Conservation (phyloP, 2,113 vertebrate species). For the Nesogale talazaci region DNA sequence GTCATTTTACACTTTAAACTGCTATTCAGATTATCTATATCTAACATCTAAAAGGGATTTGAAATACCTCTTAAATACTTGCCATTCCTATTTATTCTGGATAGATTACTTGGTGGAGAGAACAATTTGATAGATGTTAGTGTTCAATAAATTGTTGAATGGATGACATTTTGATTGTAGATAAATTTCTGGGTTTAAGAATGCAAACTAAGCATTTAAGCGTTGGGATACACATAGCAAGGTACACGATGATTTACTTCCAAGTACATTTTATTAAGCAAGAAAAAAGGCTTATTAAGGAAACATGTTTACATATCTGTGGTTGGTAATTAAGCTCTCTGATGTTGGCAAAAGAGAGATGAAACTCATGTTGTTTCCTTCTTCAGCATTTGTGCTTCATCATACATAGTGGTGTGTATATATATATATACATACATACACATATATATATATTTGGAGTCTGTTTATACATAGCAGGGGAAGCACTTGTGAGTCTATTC, state of each 20-base stretch:
- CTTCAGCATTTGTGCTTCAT: constrained; percentile 27
- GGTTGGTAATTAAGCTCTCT: constrained; percentile 40
- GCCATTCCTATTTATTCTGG: constrained; percentile 66
- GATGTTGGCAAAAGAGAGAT: not conserved
- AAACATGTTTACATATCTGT: constrained; percentile 40
- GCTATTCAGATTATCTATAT: constrained; percentile 1
- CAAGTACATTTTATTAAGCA: constrained; percentile 23
- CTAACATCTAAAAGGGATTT: constrained; percentile 43
- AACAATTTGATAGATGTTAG: not conserved
- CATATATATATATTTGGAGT: too few relatives aligned
- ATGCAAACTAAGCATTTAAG: constrained; percentile 74
- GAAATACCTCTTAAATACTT: constrained; percentile 20
- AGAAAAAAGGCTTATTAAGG: constrained; percentile 55
- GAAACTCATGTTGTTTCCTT: constrained; percentile 33
- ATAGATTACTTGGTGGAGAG: constrained; percentile 53
- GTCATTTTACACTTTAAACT: constrained; percentile 17
- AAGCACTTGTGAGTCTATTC: constrained; percentile 19
- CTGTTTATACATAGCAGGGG: constrained; percentile 28
- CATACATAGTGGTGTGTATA: not conserved
- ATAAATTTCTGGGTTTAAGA: constrained; percentile 78
- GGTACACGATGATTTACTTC: constrained; percentile 22
- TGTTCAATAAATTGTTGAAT: constrained; percentile 38
- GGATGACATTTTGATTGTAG: constrained; percentile 73
- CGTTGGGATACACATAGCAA: constrained; percentile 77
- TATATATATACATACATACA: too few relatives aligned